phyloP scores from a whole-genome alignment of 2,888 invertebrate species.

The Leptopilina syphax region DNA sequence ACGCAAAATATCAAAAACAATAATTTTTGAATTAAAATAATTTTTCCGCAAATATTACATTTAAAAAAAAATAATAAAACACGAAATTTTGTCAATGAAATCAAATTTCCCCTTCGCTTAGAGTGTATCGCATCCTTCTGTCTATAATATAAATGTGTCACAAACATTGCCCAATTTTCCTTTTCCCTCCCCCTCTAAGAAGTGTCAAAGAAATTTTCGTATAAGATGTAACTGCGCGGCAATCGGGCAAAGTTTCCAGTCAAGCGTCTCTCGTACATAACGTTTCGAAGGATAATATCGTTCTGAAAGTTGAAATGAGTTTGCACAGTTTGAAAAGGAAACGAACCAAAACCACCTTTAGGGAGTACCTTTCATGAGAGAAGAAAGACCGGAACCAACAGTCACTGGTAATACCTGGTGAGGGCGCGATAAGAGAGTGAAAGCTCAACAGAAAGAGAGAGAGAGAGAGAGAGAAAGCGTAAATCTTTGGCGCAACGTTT shows the following conservation, averaged over 20 bases:
- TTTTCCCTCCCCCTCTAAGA: neutral
- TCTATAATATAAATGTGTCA: neutral
- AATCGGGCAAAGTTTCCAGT: slow-evolving; percentile 15
- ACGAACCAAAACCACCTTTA: slow-evolving; percentile 34
- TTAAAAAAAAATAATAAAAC: no score
- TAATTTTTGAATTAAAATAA: no score
- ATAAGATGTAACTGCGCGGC: slow-evolving; percentile 1
- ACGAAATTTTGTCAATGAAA: no score
- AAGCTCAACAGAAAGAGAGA: slow-evolving; percentile 5
- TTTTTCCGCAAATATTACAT: no score
- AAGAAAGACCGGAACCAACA: slow-evolving; percentile 33
- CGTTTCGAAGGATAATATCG: slow-evolving; percentile 10
- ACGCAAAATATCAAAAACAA: no score
- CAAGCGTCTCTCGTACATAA: neutral
- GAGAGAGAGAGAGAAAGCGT: slow-evolving; percentile 41
- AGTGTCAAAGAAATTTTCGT: slow-evolving; percentile 23
- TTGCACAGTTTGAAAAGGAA: slow-evolving; percentile 29
- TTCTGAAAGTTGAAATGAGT: slow-evolving; percentile 32
- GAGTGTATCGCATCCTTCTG: neutral
- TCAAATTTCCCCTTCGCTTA: no score
- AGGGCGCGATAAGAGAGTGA: slow-evolving; percentile 43
- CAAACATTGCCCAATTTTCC: neutral
- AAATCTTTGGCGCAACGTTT: slow-evolving; percentile 43
- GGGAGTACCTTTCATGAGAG: slow-evolving; percentile 26
- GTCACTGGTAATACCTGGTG: slow-evolving; percentile 27